Base-by-base conservation (phyloP, 1,140 invertebrate genomes). In the Calliopsis andreniformis region DNA sequence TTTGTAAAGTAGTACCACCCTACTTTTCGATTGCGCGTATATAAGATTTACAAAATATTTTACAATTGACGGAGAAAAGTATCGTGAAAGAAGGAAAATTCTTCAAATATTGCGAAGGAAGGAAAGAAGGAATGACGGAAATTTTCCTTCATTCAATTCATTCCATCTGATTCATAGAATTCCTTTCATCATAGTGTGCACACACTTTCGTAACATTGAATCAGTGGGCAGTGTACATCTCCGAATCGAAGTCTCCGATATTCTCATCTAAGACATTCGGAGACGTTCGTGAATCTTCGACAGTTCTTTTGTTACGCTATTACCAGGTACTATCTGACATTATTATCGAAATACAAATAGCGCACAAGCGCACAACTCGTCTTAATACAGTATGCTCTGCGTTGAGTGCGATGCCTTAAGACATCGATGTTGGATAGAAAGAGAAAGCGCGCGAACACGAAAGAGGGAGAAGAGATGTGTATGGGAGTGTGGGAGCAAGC, bases 221-320 rank as follows among this genome's bases (percentile, higher is more conserved):
- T n/a, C n/a, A n/a, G n/a, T n/a, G n/a, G n/a, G n/a, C n/a, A n/a
- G n/a, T n/a, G n/a, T n/a, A n/a, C n/a, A n/a, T n/a, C n/a, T n/a
- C n/a, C n/a, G n/a, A n/a, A n/a, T n/a, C n/a, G n/a, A n/a, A n/a
- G n/a, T n/a, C n/a, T n/a, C n/a, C n/a, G n/a, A 23, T 10, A 42
- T 2, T 66, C 45, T 20, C 16, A 35, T n/a, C 42, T 30, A 66
- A 23, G 25, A n/a, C 14, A 56, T 66, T 73, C 62, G 47, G 35
- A 35, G 39, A 53, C 39, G 32, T 64, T 72, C 35, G 25, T 6
- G 14, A 8, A 62, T 72, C 70, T 51, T 72, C 47, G 70, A n/a
- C 25, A 51, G 3, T 1, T 23, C 14, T 64, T 28, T 53, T 16
- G 59, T 12, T 20, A 20, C 49, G 45, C 6, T 18, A n/a, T 28